A percentile compares a stretch with the other conserved stretches of the same genome.
Conservation (phyloP, 2,113 vertebrate species). For the Uria lomvia region DNA sequence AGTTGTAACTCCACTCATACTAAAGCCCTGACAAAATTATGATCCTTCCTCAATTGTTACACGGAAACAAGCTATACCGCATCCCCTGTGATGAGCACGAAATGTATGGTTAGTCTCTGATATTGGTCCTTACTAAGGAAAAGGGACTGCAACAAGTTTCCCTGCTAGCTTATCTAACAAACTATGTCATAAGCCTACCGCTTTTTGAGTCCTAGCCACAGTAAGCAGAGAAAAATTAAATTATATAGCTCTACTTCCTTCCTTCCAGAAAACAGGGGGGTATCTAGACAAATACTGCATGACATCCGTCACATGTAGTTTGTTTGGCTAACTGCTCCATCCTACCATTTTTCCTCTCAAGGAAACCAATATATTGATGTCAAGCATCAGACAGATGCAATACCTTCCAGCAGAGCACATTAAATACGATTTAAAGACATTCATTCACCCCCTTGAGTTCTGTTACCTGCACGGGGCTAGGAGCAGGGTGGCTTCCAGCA, state of each 20-base stretch:
- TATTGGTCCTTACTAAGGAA: background rate
- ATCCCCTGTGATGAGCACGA: background rate
- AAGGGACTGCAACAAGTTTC: background rate
- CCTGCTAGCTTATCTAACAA: background rate
- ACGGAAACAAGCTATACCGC: background rate
- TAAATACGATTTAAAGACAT: background rate
- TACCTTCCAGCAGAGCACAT: background rate
- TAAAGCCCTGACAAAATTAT: background rate
- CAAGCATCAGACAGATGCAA: background rate
- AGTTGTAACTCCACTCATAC: background rate
- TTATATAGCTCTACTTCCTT: background rate
- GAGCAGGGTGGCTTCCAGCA: conserved; percentile 91
- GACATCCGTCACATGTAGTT: background rate
- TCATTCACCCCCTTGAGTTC: background rate
- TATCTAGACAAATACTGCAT: background rate
- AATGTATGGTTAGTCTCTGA: fast-evolving
- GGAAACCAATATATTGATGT: fast-evolving
- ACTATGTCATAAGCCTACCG: background rate
- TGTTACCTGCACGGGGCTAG: conserved; percentile 91
- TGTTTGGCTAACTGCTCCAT: background rate
- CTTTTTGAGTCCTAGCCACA: background rate
- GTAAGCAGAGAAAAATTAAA: background rate
- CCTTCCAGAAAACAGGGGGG: background rate
- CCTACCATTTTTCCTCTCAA: background rate
- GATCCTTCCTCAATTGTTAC: background rate